Percentiles rank a stretch among this genome's conserved stretches.
These are phyloP conservation scores for Leptinotarsa haldemani DNA, from an alignment of 2,888 invertebrate species.

Conservation along the genomic window DNA sequence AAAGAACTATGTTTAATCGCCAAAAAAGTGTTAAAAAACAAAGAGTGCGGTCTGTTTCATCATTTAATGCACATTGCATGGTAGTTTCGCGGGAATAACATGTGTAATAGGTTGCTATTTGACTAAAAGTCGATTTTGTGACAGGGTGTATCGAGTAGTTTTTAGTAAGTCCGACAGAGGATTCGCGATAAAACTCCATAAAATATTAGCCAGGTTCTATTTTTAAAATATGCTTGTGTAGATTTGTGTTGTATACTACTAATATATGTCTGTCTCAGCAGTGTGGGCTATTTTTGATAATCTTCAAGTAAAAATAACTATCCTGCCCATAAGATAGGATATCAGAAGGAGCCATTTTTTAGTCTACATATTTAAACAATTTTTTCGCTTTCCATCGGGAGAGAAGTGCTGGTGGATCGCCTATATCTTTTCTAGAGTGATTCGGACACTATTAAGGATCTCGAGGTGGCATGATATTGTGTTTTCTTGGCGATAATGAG, in stretches of 20 bases:
- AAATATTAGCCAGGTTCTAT: conserved; percentile 64
- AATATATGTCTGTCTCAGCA: conserved; percentile 63
- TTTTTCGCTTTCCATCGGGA: conserved; percentile 31
- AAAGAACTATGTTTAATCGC: conserved; percentile 36
- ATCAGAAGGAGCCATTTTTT: conserved; percentile 63
- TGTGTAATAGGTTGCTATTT: conserved; percentile 39
- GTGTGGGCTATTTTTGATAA: conserved; percentile 64
- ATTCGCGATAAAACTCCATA: conserved; percentile 58
- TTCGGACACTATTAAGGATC: conserved; percentile 43
- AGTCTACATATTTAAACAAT: conserved; percentile 46
- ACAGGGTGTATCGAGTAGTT: conserved; percentile 66
- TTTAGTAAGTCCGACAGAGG: conserved; percentile 65
- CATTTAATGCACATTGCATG: conserved; percentile 17
- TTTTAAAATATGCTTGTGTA: conserved; percentile 62
- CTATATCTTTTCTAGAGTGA: conserved; percentile 53
- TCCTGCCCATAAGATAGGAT: conserved; percentile 61
- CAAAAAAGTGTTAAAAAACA: conserved; percentile 32
- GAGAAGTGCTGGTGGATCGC: conserved; percentile 41
- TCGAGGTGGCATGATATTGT: conserved; percentile 21
- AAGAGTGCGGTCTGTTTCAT: conserved; percentile 32
- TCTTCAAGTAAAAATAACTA: conserved; percentile 65
- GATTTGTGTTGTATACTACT: conserved; percentile 63
- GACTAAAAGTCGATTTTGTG: conserved; percentile 60
- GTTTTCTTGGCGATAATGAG: conserved; percentile 26
- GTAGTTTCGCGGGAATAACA: conserved; percentile 25